Conservation (phyloP, 2,113 vertebrate genomes). For the Danionella cerebrum region DNA sequence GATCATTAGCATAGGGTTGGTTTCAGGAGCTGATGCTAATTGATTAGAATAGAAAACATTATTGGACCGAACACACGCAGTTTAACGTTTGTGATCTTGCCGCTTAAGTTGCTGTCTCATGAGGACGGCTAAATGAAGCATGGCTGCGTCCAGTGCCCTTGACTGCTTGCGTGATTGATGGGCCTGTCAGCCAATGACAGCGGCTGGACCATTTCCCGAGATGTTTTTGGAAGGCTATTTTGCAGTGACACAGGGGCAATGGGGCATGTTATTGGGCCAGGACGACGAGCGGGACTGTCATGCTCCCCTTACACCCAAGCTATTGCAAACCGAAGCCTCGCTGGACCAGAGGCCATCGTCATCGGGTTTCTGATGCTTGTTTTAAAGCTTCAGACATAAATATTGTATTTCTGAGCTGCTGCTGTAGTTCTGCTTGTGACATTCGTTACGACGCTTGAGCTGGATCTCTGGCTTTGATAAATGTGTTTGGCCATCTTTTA, state of each 20-base stretch:
- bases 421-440: not conserved
- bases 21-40: too few relatives aligned
- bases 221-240: constrained; percentile 41
- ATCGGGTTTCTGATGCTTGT: not conserved
- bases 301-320: not conserved
- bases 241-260: constrained; percentile 43
- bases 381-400: not conserved
- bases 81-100: not conserved
- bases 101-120: constrained; percentile 3
- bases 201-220: constrained; percentile 37
- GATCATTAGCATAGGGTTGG: not conserved
- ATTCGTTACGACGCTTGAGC: not conserved
- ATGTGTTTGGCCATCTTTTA: not conserved
- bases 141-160: constrained; percentile 22
- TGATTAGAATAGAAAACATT: too few relatives aligned
- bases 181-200: constrained; percentile 40
- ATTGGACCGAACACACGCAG: too few relatives aligned
- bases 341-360: not conserved
- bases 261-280: constrained; percentile 41
- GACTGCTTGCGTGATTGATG: constrained; percentile 40
- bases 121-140: constrained; percentile 25
- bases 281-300: constrained; percentile 9
- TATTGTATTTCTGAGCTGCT: not conserved
- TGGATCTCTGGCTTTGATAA: constrained; percentile 5
- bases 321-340: not conserved